Conservation (phyloP, 2,797 vertebrate genomes). For the Nothura maculosa region DNA sequence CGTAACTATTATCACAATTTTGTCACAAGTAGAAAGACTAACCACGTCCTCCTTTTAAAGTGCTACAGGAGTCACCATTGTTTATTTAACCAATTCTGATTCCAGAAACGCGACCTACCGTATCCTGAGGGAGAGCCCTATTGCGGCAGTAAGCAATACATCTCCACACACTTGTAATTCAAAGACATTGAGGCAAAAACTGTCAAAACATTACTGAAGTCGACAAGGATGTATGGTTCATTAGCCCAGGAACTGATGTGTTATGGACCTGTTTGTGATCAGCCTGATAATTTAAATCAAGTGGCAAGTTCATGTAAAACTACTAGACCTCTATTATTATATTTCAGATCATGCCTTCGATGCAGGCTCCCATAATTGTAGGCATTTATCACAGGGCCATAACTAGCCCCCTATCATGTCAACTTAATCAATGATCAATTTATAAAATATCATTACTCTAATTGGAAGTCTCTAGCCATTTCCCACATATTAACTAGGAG, state of each 20-base stretch:
- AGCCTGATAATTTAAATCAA: conserved; percentile 79
- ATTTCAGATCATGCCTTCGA: conserved; percentile 57
- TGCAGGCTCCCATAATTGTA: conserved; percentile 5
- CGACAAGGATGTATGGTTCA: conserved; percentile 77
- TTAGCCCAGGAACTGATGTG: conserved; percentile 77
- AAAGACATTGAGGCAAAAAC: conserved; percentile 78
- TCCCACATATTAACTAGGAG: conserved; percentile 19
- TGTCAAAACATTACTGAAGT: conserved; percentile 80
- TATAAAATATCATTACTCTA: conserved; percentile 53
- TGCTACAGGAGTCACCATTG: conserved; percentile 40
- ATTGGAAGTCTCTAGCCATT: conserved; percentile 32
- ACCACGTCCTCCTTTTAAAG: conserved; percentile 4
- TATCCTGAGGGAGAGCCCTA: conserved; percentile 59
- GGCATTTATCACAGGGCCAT: conserved; percentile 32
- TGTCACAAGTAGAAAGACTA: neutral
- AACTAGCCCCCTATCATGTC: neutral
- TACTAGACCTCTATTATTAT: conserved; percentile 55
- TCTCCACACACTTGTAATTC: conserved; percentile 75
- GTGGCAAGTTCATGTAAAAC: conserved; percentile 63
- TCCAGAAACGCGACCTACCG: conserved; percentile 58
- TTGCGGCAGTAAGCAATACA: conserved; percentile 48
- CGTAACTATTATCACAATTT: neutral
- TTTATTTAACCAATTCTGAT: conserved; percentile 71
- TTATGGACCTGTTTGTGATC: conserved; percentile 74
- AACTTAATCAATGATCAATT: conserved; percentile 68